Evolutionary conservation across 2,888 invertebrate genomes (phyloP).

Genomic region (Pristionchus exspectatus): DNA sequence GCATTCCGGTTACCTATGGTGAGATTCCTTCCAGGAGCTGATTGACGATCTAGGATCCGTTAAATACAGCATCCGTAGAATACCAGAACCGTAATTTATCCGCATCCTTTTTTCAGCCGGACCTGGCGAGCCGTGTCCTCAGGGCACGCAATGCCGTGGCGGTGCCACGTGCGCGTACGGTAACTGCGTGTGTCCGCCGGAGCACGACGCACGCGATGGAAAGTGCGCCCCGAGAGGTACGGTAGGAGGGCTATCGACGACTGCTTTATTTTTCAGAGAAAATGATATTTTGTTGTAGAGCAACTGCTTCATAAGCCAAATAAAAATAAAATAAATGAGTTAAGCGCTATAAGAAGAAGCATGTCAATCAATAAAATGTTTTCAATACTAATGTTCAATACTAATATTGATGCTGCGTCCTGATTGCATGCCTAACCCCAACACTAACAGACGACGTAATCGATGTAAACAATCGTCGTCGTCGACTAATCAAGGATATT

Average conservation of each 20-base stretch:
- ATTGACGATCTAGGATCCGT: neutral
- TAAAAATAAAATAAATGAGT: too few species aligned
- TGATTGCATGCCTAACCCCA: conserved; percentile 5
- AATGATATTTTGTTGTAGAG: neutral
- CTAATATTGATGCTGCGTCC: neutral
- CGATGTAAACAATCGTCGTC: conserved; percentile 6
- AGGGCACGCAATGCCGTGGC: conserved; percentile 69
- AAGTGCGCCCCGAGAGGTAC: conserved; percentile 62
- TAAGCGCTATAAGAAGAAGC: too few species aligned
- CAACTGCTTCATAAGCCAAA: neutral
- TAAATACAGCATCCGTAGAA: too few species aligned
- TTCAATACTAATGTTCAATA: too few species aligned
- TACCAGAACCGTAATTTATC: neutral
- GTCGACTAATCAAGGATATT: conserved; percentile 32
- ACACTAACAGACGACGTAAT: conserved; percentile 5
- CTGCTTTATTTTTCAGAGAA: neutral
- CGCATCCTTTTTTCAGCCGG: conserved; percentile 62
- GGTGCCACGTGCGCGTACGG: conserved; percentile 69
- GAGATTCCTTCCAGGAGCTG: neutral
- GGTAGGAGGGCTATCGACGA: neutral
- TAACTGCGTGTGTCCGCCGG: conserved; percentile 68
- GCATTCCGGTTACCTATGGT: conserved; percentile 70
- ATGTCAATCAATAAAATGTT: too few species aligned
- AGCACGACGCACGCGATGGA: conserved; percentile 62
- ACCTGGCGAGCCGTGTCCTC: conserved; percentile 69